Percentiles rank a stretch among this genome's conserved stretches.
These are phyloP conservation scores for Columbina picui DNA, from an alignment of 2,113 vertebrate species.

Conservation along the genomic window DNA sequence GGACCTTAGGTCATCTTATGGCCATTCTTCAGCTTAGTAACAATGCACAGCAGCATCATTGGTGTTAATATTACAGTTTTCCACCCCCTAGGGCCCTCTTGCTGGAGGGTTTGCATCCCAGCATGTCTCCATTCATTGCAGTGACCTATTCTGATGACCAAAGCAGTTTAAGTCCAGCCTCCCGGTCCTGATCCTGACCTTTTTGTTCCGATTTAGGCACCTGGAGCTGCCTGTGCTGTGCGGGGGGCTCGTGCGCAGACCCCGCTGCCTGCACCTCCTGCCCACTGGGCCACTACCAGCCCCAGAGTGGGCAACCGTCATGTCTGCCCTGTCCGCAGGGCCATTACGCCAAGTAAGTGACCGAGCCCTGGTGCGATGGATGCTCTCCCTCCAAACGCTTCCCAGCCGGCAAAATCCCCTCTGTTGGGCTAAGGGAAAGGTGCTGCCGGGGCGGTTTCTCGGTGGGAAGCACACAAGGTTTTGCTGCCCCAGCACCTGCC, in stretches of 20 bases:
- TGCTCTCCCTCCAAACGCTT: not conserved
- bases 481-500: not conserved
- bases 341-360: conserved; percentile 79
- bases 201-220: conserved; percentile 64
- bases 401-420: accelerated
- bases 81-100: not conserved
- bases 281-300: conserved; percentile 79
- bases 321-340: conserved; percentile 83
- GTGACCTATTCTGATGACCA: not conserved
- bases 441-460: not conserved
- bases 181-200: not conserved
- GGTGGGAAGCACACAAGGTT: not conserved
- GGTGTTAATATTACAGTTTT: not conserved
- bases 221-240: conserved; percentile 80
- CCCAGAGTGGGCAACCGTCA: conserved; percentile 68
- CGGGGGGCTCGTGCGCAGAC: conserved; percentile 72
- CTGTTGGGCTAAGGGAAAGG: not conserved
- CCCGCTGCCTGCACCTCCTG: conserved; percentile 78
- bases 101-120: not conserved
- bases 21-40: not conserved
- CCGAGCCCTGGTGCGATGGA: not conserved
- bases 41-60: not conserved
- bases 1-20: not conserved
- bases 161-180: not conserved
- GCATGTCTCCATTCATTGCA: not conserved